Base-by-base conservation (phyloP, 2,888 invertebrate species). In the Bombylius discolor region DNA sequence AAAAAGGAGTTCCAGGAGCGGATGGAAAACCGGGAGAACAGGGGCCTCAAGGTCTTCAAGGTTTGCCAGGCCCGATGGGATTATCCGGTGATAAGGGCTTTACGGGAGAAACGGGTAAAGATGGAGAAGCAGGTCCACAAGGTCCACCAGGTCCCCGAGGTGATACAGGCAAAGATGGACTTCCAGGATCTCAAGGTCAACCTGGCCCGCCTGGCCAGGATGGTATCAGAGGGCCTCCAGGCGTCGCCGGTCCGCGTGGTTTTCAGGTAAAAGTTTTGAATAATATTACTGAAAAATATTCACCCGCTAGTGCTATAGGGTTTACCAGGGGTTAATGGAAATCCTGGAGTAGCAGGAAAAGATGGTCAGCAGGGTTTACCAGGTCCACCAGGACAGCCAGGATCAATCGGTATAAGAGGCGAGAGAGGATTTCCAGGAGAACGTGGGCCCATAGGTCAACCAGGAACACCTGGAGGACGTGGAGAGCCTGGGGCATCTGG, bases 321-420 rank as follows among this genome's bases (percentile, higher is more conserved):
- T 47, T 77, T 87, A 66, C 88, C 89, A 23, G 89, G 89, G 58
- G 70, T 81, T 45, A 78, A 84, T 42, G 89, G 89, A 3, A 80
- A 79, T 66, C 81, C 85, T 4, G 90, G 90, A 1, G 69, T 79
- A 8, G 78, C 85, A 2, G 89, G 89, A n/a, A 89, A 89, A 72
- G 88, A 90, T 69, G 90, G 90, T 4, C 85, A 85, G 66, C 72
- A 80, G 4, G 89, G 89, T 1, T 67, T 82, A 12, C 82, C 84
- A 53, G 89, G 89, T 2, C 79, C 80, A 2, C 70, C 77, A 4
- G 85, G 84, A 0, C 76, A 78, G 1, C 73, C 79, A 0, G 86
- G 86, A 0, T 70, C 77, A 0, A 69, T 77, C 3, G 86, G 86
- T 11, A 77, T 81, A 4, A 75, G 82, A 36, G 85, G 85, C 12